Percentiles rank a stretch among this genome's conserved stretches.
phyloP scores from a whole-genome alignment of 2,888 invertebrate genomes.

The Parelbella ahira region DNA sequence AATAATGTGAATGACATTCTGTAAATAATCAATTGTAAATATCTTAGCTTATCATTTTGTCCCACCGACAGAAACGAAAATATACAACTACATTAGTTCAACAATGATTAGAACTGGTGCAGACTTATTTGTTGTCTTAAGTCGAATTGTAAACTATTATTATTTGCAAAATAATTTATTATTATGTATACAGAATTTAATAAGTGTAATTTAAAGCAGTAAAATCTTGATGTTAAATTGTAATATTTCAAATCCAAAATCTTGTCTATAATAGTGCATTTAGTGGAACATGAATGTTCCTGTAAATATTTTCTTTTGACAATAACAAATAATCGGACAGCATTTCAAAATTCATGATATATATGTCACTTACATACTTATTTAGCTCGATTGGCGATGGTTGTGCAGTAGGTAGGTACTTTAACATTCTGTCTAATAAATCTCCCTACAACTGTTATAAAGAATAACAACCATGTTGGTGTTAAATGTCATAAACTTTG shows the following conservation, averaged over 20 bases:
- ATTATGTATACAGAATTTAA: constrained; percentile 17
- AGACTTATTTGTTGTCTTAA: constrained; percentile 23
- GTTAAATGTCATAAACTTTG: too few species aligned
- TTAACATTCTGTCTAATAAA: too few species aligned
- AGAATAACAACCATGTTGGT: too few species aligned
- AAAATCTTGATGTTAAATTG: too few species aligned
- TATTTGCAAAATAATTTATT: constrained; percentile 20
- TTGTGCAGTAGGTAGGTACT: too few species aligned
- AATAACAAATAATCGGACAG: constrained; percentile 31
- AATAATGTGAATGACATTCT: constrained; percentile 48
- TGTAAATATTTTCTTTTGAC: constrained; percentile 48
- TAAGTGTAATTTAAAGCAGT: constrained; percentile 11
- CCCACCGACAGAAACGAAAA: constrained; percentile 58
- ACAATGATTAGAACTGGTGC: constrained; percentile 22
- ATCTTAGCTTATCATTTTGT: constrained; percentile 61
- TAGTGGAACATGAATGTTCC: constrained; percentile 35
- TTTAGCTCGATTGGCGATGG: too few species aligned
- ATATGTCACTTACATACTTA: too few species aligned
- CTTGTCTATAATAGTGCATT: constrained; percentile 20
- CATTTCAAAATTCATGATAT: constrained; percentile 21
- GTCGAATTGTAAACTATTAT: constrained; percentile 22
- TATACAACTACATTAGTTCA: constrained; percentile 24
- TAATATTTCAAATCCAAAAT: constrained; percentile 18
- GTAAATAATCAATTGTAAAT: constrained; percentile 48
- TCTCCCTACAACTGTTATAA: too few species aligned